Percentiles rank a stretch among this genome's conserved stretches.
Evolutionary conservation across 2,113 vertebrate species (phyloP).

Genomic region (Archilochus colubris): DNA sequence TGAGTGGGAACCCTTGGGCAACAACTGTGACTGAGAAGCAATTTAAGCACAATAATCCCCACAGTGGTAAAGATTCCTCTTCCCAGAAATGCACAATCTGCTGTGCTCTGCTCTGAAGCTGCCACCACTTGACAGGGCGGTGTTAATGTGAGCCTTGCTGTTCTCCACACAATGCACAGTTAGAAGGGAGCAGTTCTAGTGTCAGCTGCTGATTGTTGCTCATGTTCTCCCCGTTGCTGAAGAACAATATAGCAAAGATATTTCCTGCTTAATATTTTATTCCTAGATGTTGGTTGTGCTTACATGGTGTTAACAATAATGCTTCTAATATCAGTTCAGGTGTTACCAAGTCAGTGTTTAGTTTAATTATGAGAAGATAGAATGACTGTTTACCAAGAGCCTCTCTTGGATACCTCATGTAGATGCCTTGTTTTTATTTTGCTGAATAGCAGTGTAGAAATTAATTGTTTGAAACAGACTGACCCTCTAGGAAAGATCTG

Average conservation of each 20-base stretch:
- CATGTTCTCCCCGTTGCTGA: not conserved
- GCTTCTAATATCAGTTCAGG: not conserved
- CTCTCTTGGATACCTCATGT: not conserved
- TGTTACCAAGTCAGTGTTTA: not conserved
- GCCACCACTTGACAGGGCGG: not conserved
- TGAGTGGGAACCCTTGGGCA: not conserved
- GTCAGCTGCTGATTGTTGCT: not conserved
- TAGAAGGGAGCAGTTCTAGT: not conserved
- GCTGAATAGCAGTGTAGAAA: not conserved
- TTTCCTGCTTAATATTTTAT: not conserved
- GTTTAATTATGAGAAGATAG: not conserved
- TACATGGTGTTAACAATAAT: not conserved
- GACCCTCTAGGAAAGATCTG: not conserved
- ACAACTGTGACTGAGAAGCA: slow-evolving; percentile 17
- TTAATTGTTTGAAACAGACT: not conserved
- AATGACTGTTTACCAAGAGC: not conserved
- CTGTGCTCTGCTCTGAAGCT: slow-evolving; percentile 25
- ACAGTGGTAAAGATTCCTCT: not conserved
- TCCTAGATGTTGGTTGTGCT: not conserved
- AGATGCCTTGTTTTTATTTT: not conserved
- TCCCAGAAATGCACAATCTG: slow-evolving; percentile 9
- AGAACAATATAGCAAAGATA: not conserved
- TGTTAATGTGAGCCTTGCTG: not conserved
- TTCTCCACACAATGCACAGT: not conserved
- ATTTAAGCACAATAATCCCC: slow-evolving; percentile 16